Base-by-base conservation (phyloP, 2,797 vertebrate species). In the Enteromius viviparus region DNA sequence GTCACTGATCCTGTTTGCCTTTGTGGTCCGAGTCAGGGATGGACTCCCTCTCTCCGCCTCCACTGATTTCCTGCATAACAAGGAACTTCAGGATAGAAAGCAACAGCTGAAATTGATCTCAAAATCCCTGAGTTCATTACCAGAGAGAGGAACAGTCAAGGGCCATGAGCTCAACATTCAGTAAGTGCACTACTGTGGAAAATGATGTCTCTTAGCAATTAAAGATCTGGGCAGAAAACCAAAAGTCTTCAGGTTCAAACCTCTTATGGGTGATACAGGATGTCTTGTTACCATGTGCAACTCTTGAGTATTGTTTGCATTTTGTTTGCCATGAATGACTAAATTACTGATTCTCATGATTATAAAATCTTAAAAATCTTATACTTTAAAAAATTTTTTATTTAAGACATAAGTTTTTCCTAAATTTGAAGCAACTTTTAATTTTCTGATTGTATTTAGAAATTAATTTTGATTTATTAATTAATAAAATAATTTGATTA, bases 1-100 rank as follows among this genome's bases (percentile, higher is more conserved):
- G 96, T 95, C 97, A 94, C 93, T 98, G 97, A 99, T 99, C 95
- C 92, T 98, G 87, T 99, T 98, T 85, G 96, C 97, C 88, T 97
- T 97, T 0, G 95, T 99, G 91, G 97, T 97, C 87, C 93, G 97
- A 90, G 94, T 97, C 93, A 96, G 96, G 94, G 98, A 99, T 90
- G 98, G 97, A 83, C 96, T 99, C 89, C 97, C 97, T 32, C 96
- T 99, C 88, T 98, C 98, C 0, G 98, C 97, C 80, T 99, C 97
- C 91, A 98, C 97, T 7, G 97, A 99, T 91, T 99, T 99, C 83
- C 94, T 97, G 87, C 95, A 97, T 88, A 95, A 93, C 89, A 93
- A 87, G 42, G 96, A 96, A 83, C 96, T 99, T 53, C 93, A 98
- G 93, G 96, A 97, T 86, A 95, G 96, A 91, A 96, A 97, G 88